These are phyloP conservation scores for Scartelaos histophorus DNA, from an alignment of 2,113 vertebrate genomes.

Conservation along the genomic window DNA sequence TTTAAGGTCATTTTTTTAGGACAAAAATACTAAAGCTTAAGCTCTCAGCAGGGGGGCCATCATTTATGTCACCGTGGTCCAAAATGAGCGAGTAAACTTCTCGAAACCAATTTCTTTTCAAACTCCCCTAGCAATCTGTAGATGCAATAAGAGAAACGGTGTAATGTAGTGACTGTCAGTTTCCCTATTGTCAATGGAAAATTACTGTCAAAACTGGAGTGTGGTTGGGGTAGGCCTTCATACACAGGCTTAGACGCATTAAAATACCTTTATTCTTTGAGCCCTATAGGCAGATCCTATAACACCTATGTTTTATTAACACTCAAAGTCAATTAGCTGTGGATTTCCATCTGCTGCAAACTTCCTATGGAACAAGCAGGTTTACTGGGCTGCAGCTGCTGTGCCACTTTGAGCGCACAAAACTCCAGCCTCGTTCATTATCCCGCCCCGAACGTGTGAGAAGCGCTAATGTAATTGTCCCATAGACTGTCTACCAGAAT, in stretches of 20 bases:
- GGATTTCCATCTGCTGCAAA: constrained; percentile 28
- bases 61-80: too few species aligned
- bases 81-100: too few species aligned
- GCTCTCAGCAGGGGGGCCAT: too few species aligned
- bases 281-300: constrained; percentile 3
- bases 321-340: constrained; percentile 13
- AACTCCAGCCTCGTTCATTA: constrained; percentile 42
- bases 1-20: too few species aligned
- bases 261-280: constrained; percentile 9
- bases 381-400: constrained; percentile 29
- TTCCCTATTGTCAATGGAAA: neutral
- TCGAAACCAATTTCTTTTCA: too few species aligned
- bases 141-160: too few species aligned
- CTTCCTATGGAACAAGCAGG: constrained; percentile 34
- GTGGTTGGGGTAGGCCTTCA: neutral
- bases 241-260: neutral
- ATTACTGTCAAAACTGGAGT: neutral
- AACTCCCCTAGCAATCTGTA: neutral
- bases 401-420: constrained; percentile 23
- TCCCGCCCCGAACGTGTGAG: constrained; percentile 36
- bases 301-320: constrained; percentile 24
- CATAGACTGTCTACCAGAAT: constrained; percentile 34
- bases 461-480: constrained; percentile 58
- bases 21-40: too few species aligned
- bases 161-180: neutral